phyloP scores from a whole-genome alignment of 2,797 vertebrate genomes.

The Naso thynnoides region DNA sequence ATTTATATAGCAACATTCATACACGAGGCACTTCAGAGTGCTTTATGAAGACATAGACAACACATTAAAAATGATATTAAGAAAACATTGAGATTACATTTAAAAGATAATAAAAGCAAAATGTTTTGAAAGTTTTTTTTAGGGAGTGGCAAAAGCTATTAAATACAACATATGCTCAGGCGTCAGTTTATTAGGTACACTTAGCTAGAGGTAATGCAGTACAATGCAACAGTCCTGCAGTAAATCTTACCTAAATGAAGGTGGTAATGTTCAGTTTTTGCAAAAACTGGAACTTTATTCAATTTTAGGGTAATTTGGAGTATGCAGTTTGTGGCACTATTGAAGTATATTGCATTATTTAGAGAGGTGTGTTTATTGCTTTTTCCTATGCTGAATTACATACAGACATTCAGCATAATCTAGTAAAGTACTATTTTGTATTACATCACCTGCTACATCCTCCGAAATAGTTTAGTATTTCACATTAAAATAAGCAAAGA shows the following conservation, averaged over 20 bases:
- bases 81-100: not conserved
- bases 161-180: not conserved
- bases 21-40: too few species aligned
- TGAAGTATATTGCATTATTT: conserved; percentile 7
- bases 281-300: conserved; percentile 4
- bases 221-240: not conserved
- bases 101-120: not conserved
- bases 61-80: not conserved
- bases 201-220: not conserved
- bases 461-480: not conserved
- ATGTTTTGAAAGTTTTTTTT: too few species aligned
- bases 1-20: too few species aligned
- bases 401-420: not conserved
- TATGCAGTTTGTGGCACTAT: not conserved
- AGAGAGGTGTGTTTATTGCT: not conserved
- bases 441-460: not conserved
- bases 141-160: not conserved
- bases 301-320: not conserved
- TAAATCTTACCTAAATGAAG: conserved; percentile 2
- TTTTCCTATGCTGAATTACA: not conserved
- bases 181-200: not conserved
- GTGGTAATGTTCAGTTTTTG: conserved; percentile 4
- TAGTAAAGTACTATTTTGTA: not conserved
- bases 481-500: not conserved
- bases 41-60: too few species aligned